Evolutionary conservation across 2,888 invertebrate genomes (phyloP).

Genomic region (Disparrhopalites patrizii): DNA sequence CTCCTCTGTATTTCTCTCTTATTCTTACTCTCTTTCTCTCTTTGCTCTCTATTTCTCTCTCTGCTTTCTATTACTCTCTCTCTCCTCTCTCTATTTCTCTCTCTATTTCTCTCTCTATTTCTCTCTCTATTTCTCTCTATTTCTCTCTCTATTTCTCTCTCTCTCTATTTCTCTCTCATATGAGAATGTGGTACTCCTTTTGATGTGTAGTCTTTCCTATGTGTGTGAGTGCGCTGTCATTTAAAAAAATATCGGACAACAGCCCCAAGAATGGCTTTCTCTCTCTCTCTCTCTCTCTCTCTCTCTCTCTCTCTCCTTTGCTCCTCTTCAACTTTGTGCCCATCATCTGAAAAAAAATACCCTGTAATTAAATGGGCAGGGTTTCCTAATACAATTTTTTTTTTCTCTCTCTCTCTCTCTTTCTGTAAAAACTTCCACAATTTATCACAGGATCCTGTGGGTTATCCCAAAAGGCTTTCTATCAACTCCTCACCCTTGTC

Average conservation of each 20-base stretch:
- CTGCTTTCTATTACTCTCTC: no score
- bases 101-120: no score
- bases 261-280: conserved; percentile 23
- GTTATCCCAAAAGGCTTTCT: conserved; percentile 11
- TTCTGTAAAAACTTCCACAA: conserved; percentile 34
- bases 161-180: no score
- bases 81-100: no score
- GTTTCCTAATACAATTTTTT: conserved; percentile 48
- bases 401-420: no score
- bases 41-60: no score
- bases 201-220: neutral
- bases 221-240: conserved; percentile 19
- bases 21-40: no score
- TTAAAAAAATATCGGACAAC: conserved; percentile 27
- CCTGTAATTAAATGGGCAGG: conserved; percentile 48
- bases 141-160: no score
- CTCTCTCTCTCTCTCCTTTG: conserved; percentile 7
- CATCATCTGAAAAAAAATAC: conserved; percentile 38
- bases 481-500: conserved; percentile 3
- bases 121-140: no score
- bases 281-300: neutral
- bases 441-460: conserved; percentile 34
- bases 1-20: no score
- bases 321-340: conserved; percentile 29
- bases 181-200: conserved; percentile 20